Conservation (phyloP, 1,140 invertebrate genomes). For the Melanaphis sacchari region DNA sequence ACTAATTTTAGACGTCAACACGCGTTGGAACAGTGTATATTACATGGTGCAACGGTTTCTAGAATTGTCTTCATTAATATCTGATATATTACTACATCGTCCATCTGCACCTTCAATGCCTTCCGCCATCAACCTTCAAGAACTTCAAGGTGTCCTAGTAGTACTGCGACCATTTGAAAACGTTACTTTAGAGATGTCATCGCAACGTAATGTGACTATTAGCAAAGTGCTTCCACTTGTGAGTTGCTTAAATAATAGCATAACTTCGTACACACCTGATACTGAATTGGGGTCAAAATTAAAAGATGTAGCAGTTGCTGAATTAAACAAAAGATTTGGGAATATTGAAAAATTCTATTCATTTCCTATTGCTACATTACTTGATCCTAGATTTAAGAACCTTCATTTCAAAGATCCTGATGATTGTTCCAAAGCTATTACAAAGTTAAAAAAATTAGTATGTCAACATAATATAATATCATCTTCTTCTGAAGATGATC, state of each 20-base stretch:
- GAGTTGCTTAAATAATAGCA: slow-evolving; percentile 62
- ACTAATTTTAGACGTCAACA: slow-evolving; percentile 62
- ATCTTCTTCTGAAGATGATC: neutral
- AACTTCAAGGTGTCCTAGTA: slow-evolving; percentile 48
- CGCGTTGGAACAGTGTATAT: slow-evolving; percentile 63
- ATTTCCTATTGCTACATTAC: neutral
- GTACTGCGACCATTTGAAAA: slow-evolving; percentile 63
- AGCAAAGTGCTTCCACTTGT: slow-evolving; percentile 64
- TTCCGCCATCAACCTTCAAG: neutral
- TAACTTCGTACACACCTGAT: slow-evolving; percentile 59
- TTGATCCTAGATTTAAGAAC: neutral
- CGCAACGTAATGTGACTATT: slow-evolving; percentile 64
- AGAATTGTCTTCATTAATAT: slow-evolving; percentile 61
- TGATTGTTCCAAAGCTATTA: neutral
- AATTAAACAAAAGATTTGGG: slow-evolving; percentile 22
- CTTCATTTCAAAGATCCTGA: neutral
- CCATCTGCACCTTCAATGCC: slow-evolving; percentile 58
- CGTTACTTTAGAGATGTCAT: slow-evolving; percentile 64
- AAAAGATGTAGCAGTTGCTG: slow-evolving; percentile 6
- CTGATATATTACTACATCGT: slow-evolving; percentile 62
- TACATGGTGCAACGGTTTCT: slow-evolving; percentile 64
- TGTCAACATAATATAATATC: neutral
- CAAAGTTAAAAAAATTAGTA: neutral
- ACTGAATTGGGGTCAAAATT: slow-evolving; percentile 59
- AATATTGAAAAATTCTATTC: neutral